Base-by-base conservation (phyloP, 2,888 invertebrate genomes). In the Herminia tarsipennalis region DNA sequence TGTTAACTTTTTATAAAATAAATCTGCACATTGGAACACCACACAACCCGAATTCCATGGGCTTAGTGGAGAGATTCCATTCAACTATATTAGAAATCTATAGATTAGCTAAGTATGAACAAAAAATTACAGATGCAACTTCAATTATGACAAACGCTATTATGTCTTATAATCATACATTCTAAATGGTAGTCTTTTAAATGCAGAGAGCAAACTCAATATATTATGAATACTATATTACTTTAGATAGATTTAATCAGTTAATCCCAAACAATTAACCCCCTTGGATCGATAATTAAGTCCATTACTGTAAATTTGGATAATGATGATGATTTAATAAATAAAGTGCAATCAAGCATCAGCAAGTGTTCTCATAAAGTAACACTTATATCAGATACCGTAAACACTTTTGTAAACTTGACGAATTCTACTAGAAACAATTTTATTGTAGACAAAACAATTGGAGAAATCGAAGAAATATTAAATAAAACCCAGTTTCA, bases 261-360 rank as follows among this genome's bases (percentile, higher is more conserved):
- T 13, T 36, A 18, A 27, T 36, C n/a, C 36, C 27, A 25, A 70
- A 64, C 42, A 29, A 49, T 18, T 18, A 27, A 36, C n/a, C n/a
- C n/a, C n/a, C n/a, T n/a, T n/a, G n/a, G n/a, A n/a, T n/a, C n/a
- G n/a, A n/a, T n/a, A n/a, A n/a, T n/a, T n/a, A n/a, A n/a, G n/a
- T n/a, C n/a, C n/a, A n/a, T n/a, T n/a, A n/a, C n/a, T n/a, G n/a
- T n/a, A n/a, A n/a, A n/a, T n/a, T n/a, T n/a, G n/a, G n/a, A n/a
- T n/a, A n/a, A n/a, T n/a, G n/a, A n/a, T n/a, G n/a, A n/a, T n/a
- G n/a, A 10, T 27, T 22, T 56, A 13, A 65, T 58, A 22, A 35
- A 25, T 24, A 32, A 51, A 4, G 22, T 62, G 32, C 43, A 51
- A 38, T 20, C 28, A 13, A 27, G n/a, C n/a, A 36, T 10, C 56